Evolutionary conservation across 1,140 invertebrate species (phyloP), one percentile per base, ranked within the genome.

Genomic region (Heterodera carotae): DNA sequence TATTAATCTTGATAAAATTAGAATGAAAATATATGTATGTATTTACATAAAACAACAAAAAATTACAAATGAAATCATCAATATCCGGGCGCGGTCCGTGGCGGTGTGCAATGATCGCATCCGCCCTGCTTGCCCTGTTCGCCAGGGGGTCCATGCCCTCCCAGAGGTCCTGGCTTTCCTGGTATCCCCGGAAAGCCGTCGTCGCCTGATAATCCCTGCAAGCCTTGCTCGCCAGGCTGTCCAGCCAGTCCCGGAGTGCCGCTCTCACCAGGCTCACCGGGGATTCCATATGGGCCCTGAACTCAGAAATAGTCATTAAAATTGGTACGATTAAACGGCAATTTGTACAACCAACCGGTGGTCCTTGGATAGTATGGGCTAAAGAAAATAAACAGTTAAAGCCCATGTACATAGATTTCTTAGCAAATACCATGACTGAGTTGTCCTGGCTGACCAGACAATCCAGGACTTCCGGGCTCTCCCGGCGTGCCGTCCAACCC

Each of bases 341-440:
- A 56, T 18, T 43, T 12, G 39, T 4, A n/a, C 1, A 56, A 56
- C 48, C 12, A 56, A 56, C 48, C 67, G 78, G 70, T 64, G 80
- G 76, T 81, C 80, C 80, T 62, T 76, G 69, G 33, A 66, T 69
- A 70, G 76, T 71, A 6, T 75, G 69, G 69, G 72, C 76, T 78
- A 62, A 53, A 56, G 77, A 56, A 56, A 56, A 56, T 22, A 6
- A 43, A 6, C 39, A 0, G 12, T 84, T 70, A 43, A 81, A 53
- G 27, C 22, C 5, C 67, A n/a, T n/a, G n/a, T n/a, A n/a, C n/a
- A n/a, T 15, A 7, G 22, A 7, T 18, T 69, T 71, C 0, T 43
- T 71, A 0, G 18, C 12, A 10, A 27, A 33, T 48, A 71, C 69
- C 36, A 2, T 71, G 48, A 22, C 15, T 71, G 33, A 71, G 69